Percentiles rank a stretch among this genome's conserved stretches.
These are phyloP conservation scores for Eledona agricola DNA, from an alignment of 2,888 invertebrate species.

Conservation along the genomic window DNA sequence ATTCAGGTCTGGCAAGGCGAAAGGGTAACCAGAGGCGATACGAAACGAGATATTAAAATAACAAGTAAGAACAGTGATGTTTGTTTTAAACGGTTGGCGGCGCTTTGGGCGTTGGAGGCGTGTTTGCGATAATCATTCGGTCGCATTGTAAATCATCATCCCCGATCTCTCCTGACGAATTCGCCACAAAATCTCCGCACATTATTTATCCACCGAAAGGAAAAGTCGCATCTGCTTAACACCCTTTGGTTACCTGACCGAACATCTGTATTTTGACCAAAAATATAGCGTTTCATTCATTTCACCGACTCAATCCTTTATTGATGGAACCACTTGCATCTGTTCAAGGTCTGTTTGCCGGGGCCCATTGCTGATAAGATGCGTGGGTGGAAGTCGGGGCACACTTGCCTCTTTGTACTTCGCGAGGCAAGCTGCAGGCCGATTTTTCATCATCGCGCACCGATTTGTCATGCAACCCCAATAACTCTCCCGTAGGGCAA, in stretches of 20 bases:
- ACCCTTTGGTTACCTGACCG: constrained; percentile 50
- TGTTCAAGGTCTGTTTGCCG: constrained; percentile 39
- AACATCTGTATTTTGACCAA: constrained; percentile 54
- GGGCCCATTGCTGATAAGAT: constrained; percentile 46
- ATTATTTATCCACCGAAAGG: constrained; percentile 34
- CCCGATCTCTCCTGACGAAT: neutral
- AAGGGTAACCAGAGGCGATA: constrained; percentile 56
- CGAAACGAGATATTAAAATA: constrained; percentile 62
- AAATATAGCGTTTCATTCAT: constrained; percentile 55
- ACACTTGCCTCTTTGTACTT: constrained; percentile 23
- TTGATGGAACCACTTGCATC: constrained; percentile 38
- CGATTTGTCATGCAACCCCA: constrained; percentile 17
- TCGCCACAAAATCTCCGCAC: too few species aligned
- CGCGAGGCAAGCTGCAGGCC: constrained; percentile 23
- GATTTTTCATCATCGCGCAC: constrained; percentile 7
- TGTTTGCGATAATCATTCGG: constrained; percentile 61
- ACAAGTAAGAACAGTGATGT: constrained; percentile 62
- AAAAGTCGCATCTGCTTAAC: constrained; percentile 52
- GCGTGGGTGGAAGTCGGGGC: constrained; percentile 51
- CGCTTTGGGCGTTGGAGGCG: constrained; percentile 61
- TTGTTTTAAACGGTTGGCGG: constrained; percentile 62
- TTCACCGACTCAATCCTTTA: constrained; percentile 49
- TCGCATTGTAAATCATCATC: constrained; percentile 59
- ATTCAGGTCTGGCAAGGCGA: constrained; percentile 49
- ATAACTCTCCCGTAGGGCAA: constrained; percentile 19